phyloP scores from a whole-genome alignment of 2,113 vertebrate genomes.

The Dromiciops gliroides region DNA sequence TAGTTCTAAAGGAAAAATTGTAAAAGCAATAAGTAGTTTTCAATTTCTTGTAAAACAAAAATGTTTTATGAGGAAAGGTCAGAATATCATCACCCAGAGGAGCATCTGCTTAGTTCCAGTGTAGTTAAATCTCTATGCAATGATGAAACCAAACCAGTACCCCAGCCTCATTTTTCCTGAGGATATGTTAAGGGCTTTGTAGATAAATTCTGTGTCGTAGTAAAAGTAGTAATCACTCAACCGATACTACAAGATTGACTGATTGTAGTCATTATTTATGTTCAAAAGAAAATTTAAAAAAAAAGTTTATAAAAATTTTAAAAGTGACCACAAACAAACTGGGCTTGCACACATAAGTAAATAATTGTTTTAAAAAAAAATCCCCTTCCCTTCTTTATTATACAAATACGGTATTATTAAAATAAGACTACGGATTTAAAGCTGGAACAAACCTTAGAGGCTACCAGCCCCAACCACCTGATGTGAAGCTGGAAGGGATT shows the following conservation, averaged over 20 bases:
- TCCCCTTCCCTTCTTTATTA: too few species aligned
- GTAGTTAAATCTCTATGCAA: constrained; percentile 40
- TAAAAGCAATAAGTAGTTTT: constrained; percentile 63
- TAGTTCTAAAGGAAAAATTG: constrained; percentile 56
- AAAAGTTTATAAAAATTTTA: background rate
- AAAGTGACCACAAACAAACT: background rate
- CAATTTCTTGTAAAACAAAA: constrained; percentile 61
- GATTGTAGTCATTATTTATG: background rate
- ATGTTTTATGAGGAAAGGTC: constrained; percentile 44
- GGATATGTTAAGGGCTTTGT: too few species aligned
- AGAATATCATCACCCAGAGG: constrained; percentile 57
- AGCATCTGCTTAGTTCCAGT: constrained; percentile 52
- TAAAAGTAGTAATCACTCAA: background rate
- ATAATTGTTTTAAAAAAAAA: background rate
- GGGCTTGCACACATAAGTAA: background rate
- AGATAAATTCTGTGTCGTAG: background rate
- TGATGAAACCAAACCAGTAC: background rate
- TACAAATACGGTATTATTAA: too few species aligned
- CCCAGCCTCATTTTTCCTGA: background rate
- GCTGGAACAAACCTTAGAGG: too few species aligned
- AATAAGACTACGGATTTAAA: too few species aligned
- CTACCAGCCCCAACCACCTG: too few species aligned
- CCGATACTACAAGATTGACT: background rate
- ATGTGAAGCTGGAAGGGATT: too few species aligned
- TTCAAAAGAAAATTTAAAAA: background rate